These are phyloP conservation scores for Megamerina dolium DNA, from an alignment of 2,888 invertebrate species.

Conservation along the genomic window DNA sequence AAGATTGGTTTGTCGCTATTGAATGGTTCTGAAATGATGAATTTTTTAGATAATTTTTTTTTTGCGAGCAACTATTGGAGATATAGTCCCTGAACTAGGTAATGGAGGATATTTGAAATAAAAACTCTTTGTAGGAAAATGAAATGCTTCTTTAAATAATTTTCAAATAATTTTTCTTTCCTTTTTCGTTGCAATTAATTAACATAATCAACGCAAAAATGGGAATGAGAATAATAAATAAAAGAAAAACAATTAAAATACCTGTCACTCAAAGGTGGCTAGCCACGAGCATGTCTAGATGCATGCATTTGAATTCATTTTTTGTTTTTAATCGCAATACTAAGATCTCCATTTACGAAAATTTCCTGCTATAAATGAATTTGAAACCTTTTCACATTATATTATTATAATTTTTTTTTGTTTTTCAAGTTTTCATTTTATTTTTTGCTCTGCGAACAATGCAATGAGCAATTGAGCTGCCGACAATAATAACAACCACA, in stretches of 20 bases:
- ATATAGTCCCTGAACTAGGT: no score
- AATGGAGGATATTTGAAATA: not conserved
- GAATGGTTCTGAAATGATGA: no score
- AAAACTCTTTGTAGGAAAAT: not conserved
- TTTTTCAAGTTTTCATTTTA: not conserved
- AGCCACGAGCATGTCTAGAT: slow-evolving; percentile 8
- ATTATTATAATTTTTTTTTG: no score
- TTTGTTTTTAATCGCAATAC: not conserved
- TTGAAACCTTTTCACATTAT: no score
- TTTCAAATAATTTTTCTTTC: not conserved
- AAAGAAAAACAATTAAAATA: slow-evolving; percentile 18
- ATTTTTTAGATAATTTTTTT: no score
- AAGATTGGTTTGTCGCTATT: no score
- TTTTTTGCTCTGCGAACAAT: not conserved
- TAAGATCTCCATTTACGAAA: no score
- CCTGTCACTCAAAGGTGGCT: slow-evolving; percentile 19
- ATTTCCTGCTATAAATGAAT: no score
- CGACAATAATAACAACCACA: slow-evolving; percentile 4
- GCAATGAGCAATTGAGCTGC: not conserved
- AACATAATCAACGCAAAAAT: slow-evolving; percentile 23
- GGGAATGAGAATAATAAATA: not conserved
- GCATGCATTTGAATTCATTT: not conserved
- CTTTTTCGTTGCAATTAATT: no score
- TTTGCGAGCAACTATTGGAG: no score
- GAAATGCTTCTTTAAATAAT: not conserved